A percentile compares a stretch with the other conserved stretches of the same genome.
phyloP scores from a whole-genome alignment of 2,888 invertebrate genomes.

The Plemyria rubiginata region DNA sequence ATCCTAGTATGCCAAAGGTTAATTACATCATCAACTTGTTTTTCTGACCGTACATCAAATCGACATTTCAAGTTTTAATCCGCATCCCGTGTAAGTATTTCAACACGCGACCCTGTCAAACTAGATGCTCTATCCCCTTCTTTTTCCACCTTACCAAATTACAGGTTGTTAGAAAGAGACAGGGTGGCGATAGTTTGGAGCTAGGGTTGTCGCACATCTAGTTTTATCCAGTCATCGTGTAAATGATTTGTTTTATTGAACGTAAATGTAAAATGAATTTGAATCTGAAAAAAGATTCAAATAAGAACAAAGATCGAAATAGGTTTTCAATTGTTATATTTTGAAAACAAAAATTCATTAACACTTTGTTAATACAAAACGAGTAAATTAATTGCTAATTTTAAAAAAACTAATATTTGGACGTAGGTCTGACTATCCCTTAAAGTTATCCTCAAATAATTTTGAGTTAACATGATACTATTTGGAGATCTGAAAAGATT shows the following conservation, averaged over 20 bases:
- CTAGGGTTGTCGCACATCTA: conserved; percentile 21
- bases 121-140: conserved; percentile 55
- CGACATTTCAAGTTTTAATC: conserved; percentile 73
- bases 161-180: conserved; percentile 42
- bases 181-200: conserved; percentile 29
- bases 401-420: too few species aligned
- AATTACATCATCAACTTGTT: conserved; percentile 34
- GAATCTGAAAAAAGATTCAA: too few species aligned
- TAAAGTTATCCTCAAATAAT: too few species aligned
- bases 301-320: too few species aligned
- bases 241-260: neutral
- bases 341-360: too few species aligned
- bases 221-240: neutral
- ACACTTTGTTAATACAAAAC: too few species aligned
- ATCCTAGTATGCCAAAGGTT: neutral
- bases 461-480: too few species aligned
- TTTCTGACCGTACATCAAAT: conserved; percentile 61
- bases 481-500: too few species aligned
- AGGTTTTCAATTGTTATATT: too few species aligned
- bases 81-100: conserved; percentile 78
- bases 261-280: neutral
- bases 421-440: too few species aligned
- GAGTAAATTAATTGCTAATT: too few species aligned
- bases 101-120: conserved; percentile 67
- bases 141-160: conserved; percentile 45